Percentiles rank a stretch among this genome's conserved stretches.
Conservation (phyloP, 2,888 invertebrate genomes). For the Archips xylosteana region DNA sequence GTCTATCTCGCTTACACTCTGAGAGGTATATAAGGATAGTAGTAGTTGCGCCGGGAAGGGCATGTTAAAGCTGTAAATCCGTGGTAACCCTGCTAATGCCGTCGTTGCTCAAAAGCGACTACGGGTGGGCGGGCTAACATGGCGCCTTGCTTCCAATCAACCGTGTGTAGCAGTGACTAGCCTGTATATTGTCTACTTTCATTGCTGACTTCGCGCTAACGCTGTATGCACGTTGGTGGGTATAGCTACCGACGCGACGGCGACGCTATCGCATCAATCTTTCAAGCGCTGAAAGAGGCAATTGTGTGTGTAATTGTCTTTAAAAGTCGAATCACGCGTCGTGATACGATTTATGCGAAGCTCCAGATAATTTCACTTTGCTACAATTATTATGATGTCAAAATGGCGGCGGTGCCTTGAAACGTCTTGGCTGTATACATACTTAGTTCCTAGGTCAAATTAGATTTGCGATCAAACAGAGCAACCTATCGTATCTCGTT, state of each 20-base stretch:
- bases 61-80: conserved; percentile 7
- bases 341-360: conserved; percentile 9
- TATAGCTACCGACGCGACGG: conserved; percentile 7
- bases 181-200: conserved; percentile 21
- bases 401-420: not conserved
- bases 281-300: conserved; percentile 24
- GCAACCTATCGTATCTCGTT: not conserved
- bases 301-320: conserved; percentile 27
- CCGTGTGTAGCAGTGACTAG: conserved; percentile 20
- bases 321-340: conserved; percentile 28
- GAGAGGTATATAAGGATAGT: not conserved
- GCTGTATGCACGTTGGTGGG: not conserved
- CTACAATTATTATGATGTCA: not conserved
- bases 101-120: conserved; percentile 16
- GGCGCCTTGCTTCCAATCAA: conserved; percentile 39
- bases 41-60: not conserved
- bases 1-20: not conserved
- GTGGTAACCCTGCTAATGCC: conserved; percentile 11
- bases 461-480: conserved; percentile 14
- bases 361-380: not conserved
- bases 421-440: not conserved
- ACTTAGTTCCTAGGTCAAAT: conserved; percentile 3
- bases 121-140: conserved; percentile 36
- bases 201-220: conserved; percentile 8
- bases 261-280: conserved; percentile 30